phyloP scores from a whole-genome alignment of 2,113 vertebrate genomes.

The Xiphorhynchus elegans region DNA sequence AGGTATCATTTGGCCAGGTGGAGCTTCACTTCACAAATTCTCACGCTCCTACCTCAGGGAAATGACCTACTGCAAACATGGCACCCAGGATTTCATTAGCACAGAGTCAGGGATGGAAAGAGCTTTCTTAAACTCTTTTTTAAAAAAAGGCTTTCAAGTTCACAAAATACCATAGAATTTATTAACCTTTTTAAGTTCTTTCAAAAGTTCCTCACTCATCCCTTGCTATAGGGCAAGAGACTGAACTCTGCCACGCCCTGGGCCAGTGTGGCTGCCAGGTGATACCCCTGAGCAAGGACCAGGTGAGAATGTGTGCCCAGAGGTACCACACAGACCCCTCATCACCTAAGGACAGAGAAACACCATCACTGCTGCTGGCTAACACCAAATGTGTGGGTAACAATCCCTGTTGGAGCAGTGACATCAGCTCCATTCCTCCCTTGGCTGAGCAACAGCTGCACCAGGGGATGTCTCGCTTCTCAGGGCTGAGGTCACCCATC shows the following conservation, averaged over 20 bases:
- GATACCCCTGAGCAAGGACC: background rate
- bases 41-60: background rate
- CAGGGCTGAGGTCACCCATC: background rate
- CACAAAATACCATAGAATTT: background rate
- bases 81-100: background rate
- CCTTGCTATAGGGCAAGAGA: accelerated
- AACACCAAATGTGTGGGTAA: accelerated
- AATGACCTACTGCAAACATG: accelerated
- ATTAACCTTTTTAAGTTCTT: background rate
- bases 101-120: background rate
- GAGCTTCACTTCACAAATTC: background rate
- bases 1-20: background rate
- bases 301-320: background rate
- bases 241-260: accelerated
- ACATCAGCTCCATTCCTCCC: background rate
- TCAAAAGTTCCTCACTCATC: background rate
- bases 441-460: background rate
- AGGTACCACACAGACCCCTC: background rate
- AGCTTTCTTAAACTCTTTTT: background rate
- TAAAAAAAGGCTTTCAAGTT: background rate
- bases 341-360: background rate
- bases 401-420: accelerated
- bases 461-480: accelerated
- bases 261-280: background rate
- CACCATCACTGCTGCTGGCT: background rate